Base-by-base conservation (phyloP, 2,888 invertebrate genomes). In the Hyles lineata region DNA sequence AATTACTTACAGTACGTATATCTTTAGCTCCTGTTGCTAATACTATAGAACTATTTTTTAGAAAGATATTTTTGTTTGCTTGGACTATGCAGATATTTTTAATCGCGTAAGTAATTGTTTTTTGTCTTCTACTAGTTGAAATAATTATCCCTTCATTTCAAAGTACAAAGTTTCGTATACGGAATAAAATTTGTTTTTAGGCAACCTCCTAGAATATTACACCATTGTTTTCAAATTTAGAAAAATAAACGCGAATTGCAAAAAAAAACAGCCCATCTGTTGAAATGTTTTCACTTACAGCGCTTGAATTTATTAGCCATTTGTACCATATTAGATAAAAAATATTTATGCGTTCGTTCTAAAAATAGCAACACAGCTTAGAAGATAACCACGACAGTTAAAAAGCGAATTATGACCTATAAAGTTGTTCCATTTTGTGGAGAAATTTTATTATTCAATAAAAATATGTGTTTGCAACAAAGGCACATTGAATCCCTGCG, bases 371-470 rank as follows among this genome's bases (percentile, higher is more conserved):
- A 72, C 55, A 80, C 78, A 76, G 76, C 81, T 82, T 79, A 77
- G 75, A 79, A 75, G 83, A 84, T 87, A 88, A 88, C 83, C 83
- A 82, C 80, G 82, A 83, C 84, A 86, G 85, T 90, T 90, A 91
- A 91, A 86, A 88, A 82, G 81, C 79, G 82, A 92, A 92, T 93
- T 91, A 93, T 90, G 90, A 90, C 89, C 93, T 92, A 92, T 93
- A 94, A 94, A 93, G 86, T 86, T 83, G 84, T 90, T 89, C 85
- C 92, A 92, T 93, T 92, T 92, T 90, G 90, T 86, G 87, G 86
- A 90, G 91, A 91, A 89, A 87, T 92, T 93, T 94, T 94, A 94
- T 94, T 93, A 90, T 94, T 91, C 93, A 93, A 94, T 94, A 94
- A 94, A 94, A 91, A 83, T 82, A 84, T 86, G 85, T 88, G 82